Evolutionary conservation across 2,797 vertebrate genomes (phyloP), one percentile per base, ranked within the genome.

Genomic region (Sebastes matsubarae): DNA sequence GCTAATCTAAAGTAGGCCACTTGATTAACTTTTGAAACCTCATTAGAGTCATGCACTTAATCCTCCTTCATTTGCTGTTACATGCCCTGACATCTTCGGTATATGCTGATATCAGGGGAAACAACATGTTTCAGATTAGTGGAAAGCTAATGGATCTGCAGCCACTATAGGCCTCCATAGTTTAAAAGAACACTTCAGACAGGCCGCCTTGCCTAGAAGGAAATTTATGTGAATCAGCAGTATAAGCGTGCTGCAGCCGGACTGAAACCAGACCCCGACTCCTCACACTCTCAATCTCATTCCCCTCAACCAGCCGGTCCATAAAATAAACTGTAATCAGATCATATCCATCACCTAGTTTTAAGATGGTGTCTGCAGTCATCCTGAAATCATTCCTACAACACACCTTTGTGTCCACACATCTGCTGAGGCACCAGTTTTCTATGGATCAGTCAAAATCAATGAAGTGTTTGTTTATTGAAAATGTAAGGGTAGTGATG

Each of bases 221-320:
- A 84, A 82, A 83, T 91, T 70, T 64, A 64, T 74, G 79, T 92
- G 92, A 93, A 94, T 95, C 90, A 95, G 93, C 93, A 93, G 68
- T 85, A 86, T 91, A 69, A 82, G 77, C 25, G 63, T 80, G 82
- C 91, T 90, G 88, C 87, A 77, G 38, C 38, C 38, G 81, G 82
- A 75, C 77, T 91, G 93, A 95, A 95, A 95, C 88, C 85, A 82
- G 92, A 94, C 88, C 80, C 79, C 12, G 36, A 65, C 84, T 88
- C 85, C 78, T 90, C 87, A 88, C 87, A 84, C 84, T 78, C 79
- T 54, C 18, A 86, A 89, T 85, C 89, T 87, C 81, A 90, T 90
- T 91, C 76, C 75, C 55, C 78, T 89, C 74, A 87, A 88, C 67
- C 84, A 85, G 83, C 82, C 77, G 27, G 72, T 79, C 84, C 80